A percentile compares a stretch with the other conserved stretches of the same genome.
Evolutionary conservation across 2,113 vertebrate genomes (phyloP).

Genomic region (Hydrolagus affinis): DNA sequence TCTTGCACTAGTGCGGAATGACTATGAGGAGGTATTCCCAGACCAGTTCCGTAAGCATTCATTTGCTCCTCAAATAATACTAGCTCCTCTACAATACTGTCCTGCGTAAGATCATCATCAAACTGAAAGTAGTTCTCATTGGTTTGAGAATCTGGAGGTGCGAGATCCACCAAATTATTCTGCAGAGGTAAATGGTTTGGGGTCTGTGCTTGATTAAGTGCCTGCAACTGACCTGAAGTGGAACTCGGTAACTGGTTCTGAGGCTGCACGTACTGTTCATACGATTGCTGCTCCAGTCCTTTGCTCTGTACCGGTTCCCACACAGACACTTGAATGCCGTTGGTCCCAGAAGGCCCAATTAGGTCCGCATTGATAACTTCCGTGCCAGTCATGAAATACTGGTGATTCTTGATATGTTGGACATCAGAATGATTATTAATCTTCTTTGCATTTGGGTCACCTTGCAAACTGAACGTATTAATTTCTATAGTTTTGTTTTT

Average conservation of each 20-base stretch:
- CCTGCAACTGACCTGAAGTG: conserved; percentile 43
- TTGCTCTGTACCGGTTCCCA: conserved; percentile 62
- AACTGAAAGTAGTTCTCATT: conserved; percentile 84
- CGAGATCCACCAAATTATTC: conserved; percentile 75
- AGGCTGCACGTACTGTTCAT: conserved; percentile 62
- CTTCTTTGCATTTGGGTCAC: conserved; percentile 54
- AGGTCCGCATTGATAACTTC: conserved; percentile 52
- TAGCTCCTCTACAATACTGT: conserved; percentile 96
- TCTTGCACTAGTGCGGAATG: conserved; percentile 57
- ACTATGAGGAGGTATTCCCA: conserved; percentile 66
- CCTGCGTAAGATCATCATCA: conserved; percentile 94
- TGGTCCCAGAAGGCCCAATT: conserved; percentile 51
- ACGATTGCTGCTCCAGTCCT: conserved; percentile 57
- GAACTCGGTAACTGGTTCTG: conserved; percentile 57
- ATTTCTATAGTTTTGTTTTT: conserved; percentile 66
- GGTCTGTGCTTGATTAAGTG: conserved; percentile 58
- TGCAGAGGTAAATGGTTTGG: conserved; percentile 68
- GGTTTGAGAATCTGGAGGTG: conserved; percentile 67
- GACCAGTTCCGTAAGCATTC: conserved; percentile 66
- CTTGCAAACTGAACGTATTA: conserved; percentile 63
- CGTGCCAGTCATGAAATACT: conserved; percentile 51
- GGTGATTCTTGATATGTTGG: conserved; percentile 63
- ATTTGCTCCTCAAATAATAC: conserved; percentile 98
- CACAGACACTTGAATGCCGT: conserved; percentile 65
- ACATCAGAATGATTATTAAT: conserved; percentile 61